Evolutionary conservation across 53 echinoderm and acorn worm species (phyloP), one percentile per base, ranked within the genome.

Genomic region (Arbacia lixula): DNA sequence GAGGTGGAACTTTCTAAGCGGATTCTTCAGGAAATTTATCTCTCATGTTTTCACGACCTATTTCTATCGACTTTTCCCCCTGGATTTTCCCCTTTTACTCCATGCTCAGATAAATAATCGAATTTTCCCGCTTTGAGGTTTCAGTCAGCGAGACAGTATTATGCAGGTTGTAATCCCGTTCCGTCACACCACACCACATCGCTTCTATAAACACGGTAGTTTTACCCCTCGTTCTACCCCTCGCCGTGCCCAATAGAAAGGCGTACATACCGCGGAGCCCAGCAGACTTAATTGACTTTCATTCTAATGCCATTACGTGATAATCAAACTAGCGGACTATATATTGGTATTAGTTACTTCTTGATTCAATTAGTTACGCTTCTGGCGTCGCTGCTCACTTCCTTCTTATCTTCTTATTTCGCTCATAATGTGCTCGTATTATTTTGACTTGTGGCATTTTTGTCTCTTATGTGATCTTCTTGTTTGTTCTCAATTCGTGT

Each of bases 231-330:
- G n/a, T n/a, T n/a, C n/a, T n/a, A n/a, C n/a, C n/a, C n/a, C 43
- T 51, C 14, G 6, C 36, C 1, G 25, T 72, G 49, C 49, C 26
- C 14, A 72, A 27, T 40, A 4, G 74, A 50, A 69, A 69, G n/a
- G 74, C 33, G 49, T 74, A 53, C 74, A 74, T 74, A 8, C 8
- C 14, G 74, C 34, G 49, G n/a, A 74, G 19, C 10, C 26, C 43
- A 41, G 51, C 53, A n/a, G 33, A 53, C 26, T 36, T 57, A 77
- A 77, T 77, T 77, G 56, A 77, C 78, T 77, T 56, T 58, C 32
- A 77, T 58, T 39, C 78, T 77, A 77, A 77, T 77, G 27, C 78
- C 60, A 77, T 77, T 77, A 77, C 78, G 38, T 58, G 78, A 60
- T 77, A 77, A 77, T 77, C 78, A 60, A 77, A 58, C 78, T 60